phyloP scores from a whole-genome alignment of 1,140 invertebrate species.

The Drosophila athabasca region DNA sequence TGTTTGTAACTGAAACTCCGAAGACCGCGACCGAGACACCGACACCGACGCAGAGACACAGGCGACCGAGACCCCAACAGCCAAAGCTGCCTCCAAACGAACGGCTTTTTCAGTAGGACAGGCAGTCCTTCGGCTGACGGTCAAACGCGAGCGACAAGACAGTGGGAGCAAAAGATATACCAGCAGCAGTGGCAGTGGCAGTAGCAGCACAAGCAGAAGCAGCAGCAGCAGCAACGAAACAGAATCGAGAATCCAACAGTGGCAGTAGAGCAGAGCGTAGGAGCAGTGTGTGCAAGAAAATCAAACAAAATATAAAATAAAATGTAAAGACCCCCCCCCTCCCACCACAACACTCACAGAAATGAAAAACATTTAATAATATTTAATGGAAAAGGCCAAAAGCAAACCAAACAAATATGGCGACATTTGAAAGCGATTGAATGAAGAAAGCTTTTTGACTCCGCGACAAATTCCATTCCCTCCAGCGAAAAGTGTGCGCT shows the following conservation, averaged over 20 bases:
- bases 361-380: slow-evolving; percentile 16
- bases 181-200: slow-evolving; percentile 46
- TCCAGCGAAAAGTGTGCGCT: slow-evolving; percentile 4
- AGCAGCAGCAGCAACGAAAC: slow-evolving; percentile 13
- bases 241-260: background rate
- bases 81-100: slow-evolving; percentile 47
- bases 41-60: background rate
- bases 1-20: slow-evolving; percentile 54
- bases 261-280: slow-evolving; percentile 1
- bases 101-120: slow-evolving; percentile 73
- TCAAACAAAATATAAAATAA: background rate
- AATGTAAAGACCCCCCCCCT: no score
- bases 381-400: background rate
- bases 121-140: slow-evolving; percentile 79
- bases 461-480: no score
- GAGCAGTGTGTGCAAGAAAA: background rate
- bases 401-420: slow-evolving; percentile 11
- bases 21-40: slow-evolving; percentile 37
- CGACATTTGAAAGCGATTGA: slow-evolving; percentile 24
- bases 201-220: slow-evolving; percentile 19
- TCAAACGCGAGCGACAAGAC: slow-evolving; percentile 70
- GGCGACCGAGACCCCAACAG: slow-evolving; percentile 24
- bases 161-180: slow-evolving; percentile 31
- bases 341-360: no score
- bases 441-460: background rate